A percentile compares a stretch with the other conserved stretches of the same genome.
Conservation (phyloP, 2,888 invertebrate species). For the Drosophila greeni region DNA sequence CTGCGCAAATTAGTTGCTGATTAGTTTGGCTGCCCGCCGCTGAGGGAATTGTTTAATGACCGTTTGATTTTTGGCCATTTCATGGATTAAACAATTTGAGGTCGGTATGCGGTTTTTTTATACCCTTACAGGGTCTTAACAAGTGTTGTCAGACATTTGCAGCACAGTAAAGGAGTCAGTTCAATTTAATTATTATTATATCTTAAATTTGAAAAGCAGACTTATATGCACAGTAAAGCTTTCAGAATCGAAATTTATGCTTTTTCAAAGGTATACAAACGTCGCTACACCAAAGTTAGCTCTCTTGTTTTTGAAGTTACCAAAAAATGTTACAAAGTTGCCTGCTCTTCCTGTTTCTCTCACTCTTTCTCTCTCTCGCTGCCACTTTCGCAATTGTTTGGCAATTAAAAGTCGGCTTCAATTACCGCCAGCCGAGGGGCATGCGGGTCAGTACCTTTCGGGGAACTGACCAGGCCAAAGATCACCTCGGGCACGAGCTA, state of each 20-base stretch:
- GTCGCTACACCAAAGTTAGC: too few relatives aligned
- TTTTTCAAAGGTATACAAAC: too few relatives aligned
- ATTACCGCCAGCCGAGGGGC: constrained; percentile 41
- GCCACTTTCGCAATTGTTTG: constrained; percentile 60
- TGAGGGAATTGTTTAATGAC: constrained; percentile 27
- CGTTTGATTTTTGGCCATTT: constrained; percentile 32
- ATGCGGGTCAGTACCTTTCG: constrained; percentile 47
- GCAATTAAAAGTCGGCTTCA: constrained; percentile 57
- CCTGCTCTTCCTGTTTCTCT: neutral
- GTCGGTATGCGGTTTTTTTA: neutral
- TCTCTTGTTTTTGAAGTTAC: constrained; percentile 3
- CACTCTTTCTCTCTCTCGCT: constrained; percentile 6
- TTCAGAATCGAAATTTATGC: neutral
- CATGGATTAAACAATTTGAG: constrained; percentile 15
- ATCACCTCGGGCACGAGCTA: constrained; percentile 44
- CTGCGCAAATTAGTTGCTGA: constrained; percentile 61
- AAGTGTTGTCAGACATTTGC: neutral
- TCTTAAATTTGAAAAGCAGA: neutral
- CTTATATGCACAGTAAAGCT: neutral
- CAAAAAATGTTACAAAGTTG: constrained; percentile 24
- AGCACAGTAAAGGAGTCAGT: neutral
- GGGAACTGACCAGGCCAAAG: constrained; percentile 26
- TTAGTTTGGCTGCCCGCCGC: constrained; percentile 51
- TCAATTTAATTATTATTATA: neutral
- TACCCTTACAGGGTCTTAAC: neutral